Evolutionary conservation across 2,113 vertebrate species (phyloP).

Genomic region (Amphiprion ocellaris): DNA sequence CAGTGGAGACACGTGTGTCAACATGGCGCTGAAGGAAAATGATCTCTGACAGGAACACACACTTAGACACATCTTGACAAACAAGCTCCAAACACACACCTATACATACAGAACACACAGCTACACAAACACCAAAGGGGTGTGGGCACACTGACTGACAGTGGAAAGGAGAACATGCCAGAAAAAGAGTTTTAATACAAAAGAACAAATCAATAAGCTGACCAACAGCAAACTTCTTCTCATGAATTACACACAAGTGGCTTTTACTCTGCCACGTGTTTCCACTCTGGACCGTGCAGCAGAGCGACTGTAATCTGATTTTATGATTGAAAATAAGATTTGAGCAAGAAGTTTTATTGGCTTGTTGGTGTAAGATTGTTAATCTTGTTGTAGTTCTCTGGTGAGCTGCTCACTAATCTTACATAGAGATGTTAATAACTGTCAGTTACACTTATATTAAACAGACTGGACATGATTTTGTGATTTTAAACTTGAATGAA

Average conservation of each 20-base stretch:
- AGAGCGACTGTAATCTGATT: neutral
- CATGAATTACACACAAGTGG: neutral
- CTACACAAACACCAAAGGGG: slow-evolving; percentile 31
- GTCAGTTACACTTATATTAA: too few species aligned
- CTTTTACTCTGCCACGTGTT: neutral
- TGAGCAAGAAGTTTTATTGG: neutral
- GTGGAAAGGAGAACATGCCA: neutral
- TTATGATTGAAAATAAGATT: neutral
- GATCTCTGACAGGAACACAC: slow-evolving; percentile 21
- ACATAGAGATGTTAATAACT: too few species aligned
- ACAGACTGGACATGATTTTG: too few species aligned
- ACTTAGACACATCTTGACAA: slow-evolving; percentile 7
- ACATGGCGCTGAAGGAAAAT: slow-evolving; percentile 25
- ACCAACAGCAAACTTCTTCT: neutral
- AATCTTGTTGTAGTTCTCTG: neutral
- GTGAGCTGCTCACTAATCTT: too few species aligned
- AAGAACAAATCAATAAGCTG: neutral
- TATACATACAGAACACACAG: slow-evolving; percentile 21
- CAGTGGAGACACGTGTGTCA: slow-evolving; percentile 45
- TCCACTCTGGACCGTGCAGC: neutral
- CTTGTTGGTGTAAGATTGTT: neutral
- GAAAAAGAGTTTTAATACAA: neutral
- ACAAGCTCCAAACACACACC: slow-evolving; percentile 31
- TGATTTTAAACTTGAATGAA: too few species aligned
- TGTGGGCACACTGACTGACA: neutral